Base-by-base conservation (phyloP, 2,888 invertebrate species). In the Liodrosophila aerea region DNA sequence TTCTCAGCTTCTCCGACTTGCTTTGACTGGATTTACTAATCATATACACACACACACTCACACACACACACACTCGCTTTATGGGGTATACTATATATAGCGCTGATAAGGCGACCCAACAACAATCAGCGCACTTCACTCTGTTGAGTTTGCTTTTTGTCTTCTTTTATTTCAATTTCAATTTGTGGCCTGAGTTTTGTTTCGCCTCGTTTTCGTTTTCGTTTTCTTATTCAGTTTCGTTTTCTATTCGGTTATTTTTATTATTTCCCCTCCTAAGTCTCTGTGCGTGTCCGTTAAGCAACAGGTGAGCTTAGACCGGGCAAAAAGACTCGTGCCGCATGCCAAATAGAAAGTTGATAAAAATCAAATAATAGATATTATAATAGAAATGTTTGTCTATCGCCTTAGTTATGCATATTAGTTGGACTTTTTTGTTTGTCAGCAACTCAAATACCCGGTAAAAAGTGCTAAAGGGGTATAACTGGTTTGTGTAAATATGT, bases 341-440 rank as follows among this genome's bases (percentile, higher is more conserved):
- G 66, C 61, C 40, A 83, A 78, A 75, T 67, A 76, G 83, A 76
- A 76, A 76, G 76, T 75, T 75, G 41, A 66, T 66, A 58, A 64
- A 46, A 45, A 15, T 15, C 7, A n/a, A 37, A 37, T 9, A 36
- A 5, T 2, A 22, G 5, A 22, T 22, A 22, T 22, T 22, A 22
- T 7, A 39, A 33, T 8, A 7, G 7, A 12, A 37, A 37, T 53
- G 37, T 46, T 50, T 70, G 45, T 49, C 40, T 29, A 39, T 56
- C 11, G n/a, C 12, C 0, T 29, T 31, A 41, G 15, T 39, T 8
- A 61, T 22, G 22, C 22, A 22, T 22, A 22, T 22, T 22, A 22
- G 3, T 4, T 22, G 22, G 3, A 4, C 22, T 46, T 16, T 7
- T 30, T 5, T 34, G 18, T 27, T 29, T 12, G 22, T 36, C 31